Base-by-base conservation (phyloP, 2,888 invertebrate genomes). In the Drosophila fungiperda region DNA sequence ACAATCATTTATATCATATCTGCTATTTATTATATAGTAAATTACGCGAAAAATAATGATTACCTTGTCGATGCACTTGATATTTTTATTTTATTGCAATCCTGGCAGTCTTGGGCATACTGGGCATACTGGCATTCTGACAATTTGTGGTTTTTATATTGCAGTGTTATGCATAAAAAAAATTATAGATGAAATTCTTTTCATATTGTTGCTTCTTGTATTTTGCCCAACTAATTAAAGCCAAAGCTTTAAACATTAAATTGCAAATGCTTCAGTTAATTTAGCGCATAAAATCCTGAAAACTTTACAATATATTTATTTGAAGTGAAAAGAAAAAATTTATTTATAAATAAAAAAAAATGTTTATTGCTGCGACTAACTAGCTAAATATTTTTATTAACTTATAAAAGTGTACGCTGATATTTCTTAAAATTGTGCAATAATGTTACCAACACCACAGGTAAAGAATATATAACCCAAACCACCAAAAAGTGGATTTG, bases 1-100 rank as follows among this genome's bases (percentile, higher is more conserved):
- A 48, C 20, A 82, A 82, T 82, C 78, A 68, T 77, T 73, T 67
- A 71, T 70, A 72, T 61, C 45, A 50, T 32, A 33, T 15, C 26
- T 40, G 33, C 12, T n/a, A 32, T 61, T 54, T 26, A 32, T 32
- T 54, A 2, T 6, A 23, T 40, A 42, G 5, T 40, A 57, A 29
- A 55, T 8, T 55, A 38, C 12, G 9, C 1, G 1, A 32, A 40
- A 42, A 38, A 57, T 29, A 15, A 5, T 35, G 26, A n/a, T 49
- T 60, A 15, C 15, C 12, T 17, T 53, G 11, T 55, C 35, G 32
- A 35, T 38, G 11, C 3, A 6, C 3, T 36, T 7, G 11, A 15
- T 29, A 20, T 1, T 17, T 20, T 57, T 52, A 26, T 70, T 15
- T 32, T 42, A 17, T 35, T 45, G 42, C 17, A 57, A n/a, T 45